These are phyloP conservation scores for Hydrotaea diabolus DNA, from an alignment of 2,888 invertebrate genomes.

Conservation along the genomic window DNA sequence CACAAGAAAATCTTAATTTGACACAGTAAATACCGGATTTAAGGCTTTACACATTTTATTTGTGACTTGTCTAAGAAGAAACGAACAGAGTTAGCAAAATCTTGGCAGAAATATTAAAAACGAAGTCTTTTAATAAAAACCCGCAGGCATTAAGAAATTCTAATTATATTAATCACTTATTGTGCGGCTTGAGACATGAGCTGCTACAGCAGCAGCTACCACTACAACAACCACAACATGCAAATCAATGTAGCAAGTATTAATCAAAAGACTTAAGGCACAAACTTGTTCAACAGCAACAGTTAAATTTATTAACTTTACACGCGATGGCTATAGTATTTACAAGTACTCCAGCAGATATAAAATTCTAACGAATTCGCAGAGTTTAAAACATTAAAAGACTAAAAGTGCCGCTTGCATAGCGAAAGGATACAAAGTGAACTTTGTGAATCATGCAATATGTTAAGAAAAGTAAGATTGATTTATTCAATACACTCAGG, in stretches of 20 bases:
- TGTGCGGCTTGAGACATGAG: conserved; percentile 48
- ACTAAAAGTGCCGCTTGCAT: too few relatives aligned
- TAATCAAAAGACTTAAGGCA: conserved; percentile 5
- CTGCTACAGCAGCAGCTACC: not conserved
- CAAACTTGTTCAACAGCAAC: conserved; percentile 16
- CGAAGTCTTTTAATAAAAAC: not conserved
- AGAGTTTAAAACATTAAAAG: too few relatives aligned
- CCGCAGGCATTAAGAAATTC: conserved; percentile 44
- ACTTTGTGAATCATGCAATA: too few relatives aligned
- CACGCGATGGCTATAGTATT: not conserved
- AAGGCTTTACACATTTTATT: conserved; percentile 14
- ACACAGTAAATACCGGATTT: conserved; percentile 65
- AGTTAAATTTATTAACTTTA: not conserved
- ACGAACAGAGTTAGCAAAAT: not conserved
- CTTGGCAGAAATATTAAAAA: not conserved
- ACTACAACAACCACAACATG: not conserved
- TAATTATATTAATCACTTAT: conserved; percentile 31
- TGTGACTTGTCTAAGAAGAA: not conserved
- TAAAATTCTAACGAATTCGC: too few relatives aligned
- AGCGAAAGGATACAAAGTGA: too few relatives aligned
- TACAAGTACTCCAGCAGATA: too few relatives aligned
- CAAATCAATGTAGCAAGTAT: not conserved
- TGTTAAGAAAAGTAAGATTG: too few relatives aligned
- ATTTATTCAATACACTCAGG: too few relatives aligned
- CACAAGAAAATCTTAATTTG: conserved; percentile 51